Percentiles rank a stretch among this genome's conserved stretches.
Evolutionary conservation across 2,888 invertebrate species (phyloP).

Genomic region (Auanema sp.): DNA sequence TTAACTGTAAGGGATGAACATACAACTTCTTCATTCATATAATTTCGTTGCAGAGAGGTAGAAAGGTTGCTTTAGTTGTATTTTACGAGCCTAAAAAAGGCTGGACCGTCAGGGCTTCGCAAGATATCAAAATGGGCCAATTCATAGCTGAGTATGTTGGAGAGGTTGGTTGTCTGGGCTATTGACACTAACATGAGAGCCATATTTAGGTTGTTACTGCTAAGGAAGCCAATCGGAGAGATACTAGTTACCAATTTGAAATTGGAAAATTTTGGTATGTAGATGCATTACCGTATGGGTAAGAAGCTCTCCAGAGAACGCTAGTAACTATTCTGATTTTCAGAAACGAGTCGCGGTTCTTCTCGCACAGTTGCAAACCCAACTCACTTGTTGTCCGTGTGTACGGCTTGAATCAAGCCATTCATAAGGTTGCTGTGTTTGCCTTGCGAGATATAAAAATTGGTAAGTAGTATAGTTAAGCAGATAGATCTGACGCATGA

Average conservation of each 20-base stretch:
- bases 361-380: conserved; percentile 7
- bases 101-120: conserved; percentile 11
- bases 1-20: no score
- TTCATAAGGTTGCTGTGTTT: background rate
- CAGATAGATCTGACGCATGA: no score
- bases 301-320: background rate
- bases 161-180: background rate
- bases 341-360: conserved; percentile 8
- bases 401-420: background rate
- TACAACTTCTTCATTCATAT: background rate
- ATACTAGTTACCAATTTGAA: conserved; percentile 7
- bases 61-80: conserved; percentile 9
- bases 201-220: conserved; percentile 1
- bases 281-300: background rate
- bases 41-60: conserved; percentile 8
- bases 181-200: background rate
- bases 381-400: background rate
- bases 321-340: background rate
- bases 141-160: conserved; percentile 19
- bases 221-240: background rate
- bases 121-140: conserved; percentile 9
- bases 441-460: conserved; percentile 4
- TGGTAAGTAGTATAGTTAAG: background rate
- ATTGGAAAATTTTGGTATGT: background rate
- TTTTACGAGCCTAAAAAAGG: conserved; percentile 12